Base-by-base conservation (phyloP, 2,797 vertebrate genomes). In the Tachyglossus aculeatus region DNA sequence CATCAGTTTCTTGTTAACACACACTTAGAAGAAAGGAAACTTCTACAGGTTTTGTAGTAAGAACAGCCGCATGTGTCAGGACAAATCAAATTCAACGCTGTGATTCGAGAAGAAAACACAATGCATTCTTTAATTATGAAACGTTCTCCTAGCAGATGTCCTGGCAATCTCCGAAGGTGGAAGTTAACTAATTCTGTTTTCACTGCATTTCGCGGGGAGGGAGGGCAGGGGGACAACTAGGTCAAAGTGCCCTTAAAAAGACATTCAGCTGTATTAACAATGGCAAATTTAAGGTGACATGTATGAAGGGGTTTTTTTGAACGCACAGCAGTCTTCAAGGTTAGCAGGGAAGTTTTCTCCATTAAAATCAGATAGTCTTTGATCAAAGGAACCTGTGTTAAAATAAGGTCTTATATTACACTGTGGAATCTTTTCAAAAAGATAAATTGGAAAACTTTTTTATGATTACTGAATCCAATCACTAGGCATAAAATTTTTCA, bases 81-180 rank as follows among this genome's bases (percentile, higher is more conserved):
- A 62, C 61, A 48, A 71, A 54, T 72, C 58, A 54, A 37, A 73
- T 11, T 47, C 57, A 43, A 77, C n/a, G 44, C 24, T 13, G 48
- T 54, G 54, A 38, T 57, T 69, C 24, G 51, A 21, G 7, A 73
- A 75, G 59, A 54, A 74, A 68, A 68, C 29, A 67, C 67, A 79
- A 71, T 43, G 39, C 33, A 65, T 68, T 67, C 59, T 66, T 73
- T 55, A 68, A 71, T 61, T 73, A 54, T 31, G 38, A 41, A 77
- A 59, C 43, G 29, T 37, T 67, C 40, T 65, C 36, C 59, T 36
- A 38, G 39, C 65, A 68, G 50, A 69, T 54, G 52, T 53, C 73
- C 25, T 65, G 67, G 65, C 51, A 47, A 58, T 33, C 50, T 59
- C 48, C 58, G 38, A 52, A 1, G 7, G 63, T 4, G 44, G 48